These are phyloP conservation scores for Cochlearius cochlearius DNA, from an alignment of 2,113 vertebrate species.

Conservation along the genomic window DNA sequence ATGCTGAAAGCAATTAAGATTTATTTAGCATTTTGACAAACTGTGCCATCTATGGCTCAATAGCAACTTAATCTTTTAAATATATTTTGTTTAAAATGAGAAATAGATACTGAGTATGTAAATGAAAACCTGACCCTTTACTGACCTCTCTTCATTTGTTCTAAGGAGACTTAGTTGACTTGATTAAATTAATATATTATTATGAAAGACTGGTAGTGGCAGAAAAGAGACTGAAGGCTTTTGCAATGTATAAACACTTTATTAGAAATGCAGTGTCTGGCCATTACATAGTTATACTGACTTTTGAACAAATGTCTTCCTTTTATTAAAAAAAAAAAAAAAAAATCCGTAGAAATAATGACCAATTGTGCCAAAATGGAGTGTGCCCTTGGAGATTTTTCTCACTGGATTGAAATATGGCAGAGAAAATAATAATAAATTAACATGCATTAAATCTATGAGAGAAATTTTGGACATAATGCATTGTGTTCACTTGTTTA, in stretches of 20 bases:
- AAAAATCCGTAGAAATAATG: neutral
- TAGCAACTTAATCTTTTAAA: neutral
- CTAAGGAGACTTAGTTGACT: neutral
- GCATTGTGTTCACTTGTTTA: neutral
- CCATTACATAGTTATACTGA: neutral
- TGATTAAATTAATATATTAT: neutral
- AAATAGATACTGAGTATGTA: neutral
- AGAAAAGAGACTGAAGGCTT: neutral
- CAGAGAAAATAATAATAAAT: neutral
- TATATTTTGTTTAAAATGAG: neutral
- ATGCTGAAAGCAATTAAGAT: neutral
- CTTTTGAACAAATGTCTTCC: too few species aligned
- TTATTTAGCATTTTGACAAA: neutral
- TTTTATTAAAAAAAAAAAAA: neutral
- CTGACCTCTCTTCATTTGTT: neutral
- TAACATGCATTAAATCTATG: neutral
- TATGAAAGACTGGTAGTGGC: neutral
- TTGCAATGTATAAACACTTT: neutral
- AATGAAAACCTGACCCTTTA: neutral
- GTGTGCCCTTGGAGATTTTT: neutral
- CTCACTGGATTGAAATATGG: neutral
- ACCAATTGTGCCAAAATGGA: neutral
- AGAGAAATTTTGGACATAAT: neutral
- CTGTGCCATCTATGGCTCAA: neutral
- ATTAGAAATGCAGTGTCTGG: neutral